Conservation (phyloP, 2,797 vertebrate genomes). For the Pipistrellus pygmaeus region DNA sequence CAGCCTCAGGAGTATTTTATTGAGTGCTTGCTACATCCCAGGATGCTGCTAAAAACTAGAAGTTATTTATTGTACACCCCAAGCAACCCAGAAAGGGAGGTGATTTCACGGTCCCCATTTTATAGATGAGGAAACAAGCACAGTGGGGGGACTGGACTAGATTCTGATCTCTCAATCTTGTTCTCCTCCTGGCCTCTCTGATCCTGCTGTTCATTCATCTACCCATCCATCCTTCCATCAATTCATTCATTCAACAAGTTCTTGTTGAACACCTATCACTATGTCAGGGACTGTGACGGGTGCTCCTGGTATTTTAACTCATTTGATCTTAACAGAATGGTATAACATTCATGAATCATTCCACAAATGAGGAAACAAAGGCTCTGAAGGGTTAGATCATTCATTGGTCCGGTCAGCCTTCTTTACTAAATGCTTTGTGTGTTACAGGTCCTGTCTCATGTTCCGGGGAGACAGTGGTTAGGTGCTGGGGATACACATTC, state of each 20-base stretch:
- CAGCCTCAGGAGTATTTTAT: not conserved
- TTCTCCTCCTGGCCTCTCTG: not conserved
- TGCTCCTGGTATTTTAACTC: not conserved
- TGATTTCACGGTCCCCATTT: not conserved
- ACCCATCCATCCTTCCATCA: not conserved
- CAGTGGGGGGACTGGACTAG: not conserved
- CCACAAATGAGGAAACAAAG: not conserved
- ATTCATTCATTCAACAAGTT: not conserved
- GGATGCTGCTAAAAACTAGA: not conserved
- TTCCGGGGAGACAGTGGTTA: not conserved
- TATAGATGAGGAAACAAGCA: not conserved
- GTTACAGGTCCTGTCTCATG: rapidly evolving
- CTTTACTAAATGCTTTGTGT: not conserved
- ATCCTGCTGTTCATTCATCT: not conserved
- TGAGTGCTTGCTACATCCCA: not conserved
- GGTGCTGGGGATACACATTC: not conserved
- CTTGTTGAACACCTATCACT: not conserved
- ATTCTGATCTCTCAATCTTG: not conserved
- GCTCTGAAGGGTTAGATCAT: not conserved
- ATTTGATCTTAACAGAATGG: not conserved
- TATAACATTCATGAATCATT: not conserved
- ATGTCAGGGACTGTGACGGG: not conserved
- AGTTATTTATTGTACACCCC: not conserved
- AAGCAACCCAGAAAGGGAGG: not conserved
- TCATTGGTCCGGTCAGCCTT: not conserved